phyloP scores from a whole-genome alignment of 35 echinoderm and acorn worm species.

The Ophioderma brevispina region DNA sequence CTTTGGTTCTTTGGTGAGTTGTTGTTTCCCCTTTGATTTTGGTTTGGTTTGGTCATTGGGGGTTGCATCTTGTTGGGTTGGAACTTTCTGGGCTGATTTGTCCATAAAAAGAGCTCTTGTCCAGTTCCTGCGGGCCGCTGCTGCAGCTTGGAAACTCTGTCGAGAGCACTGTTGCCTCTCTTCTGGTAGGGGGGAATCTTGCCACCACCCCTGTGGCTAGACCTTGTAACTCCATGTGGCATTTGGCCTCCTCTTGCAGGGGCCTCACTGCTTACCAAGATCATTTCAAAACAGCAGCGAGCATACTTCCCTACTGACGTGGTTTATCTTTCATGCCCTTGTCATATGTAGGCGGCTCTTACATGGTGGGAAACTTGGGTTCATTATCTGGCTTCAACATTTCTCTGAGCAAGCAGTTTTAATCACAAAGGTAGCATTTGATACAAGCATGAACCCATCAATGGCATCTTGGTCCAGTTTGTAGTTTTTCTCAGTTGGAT shows the following conservation, averaged over 20 bases:
- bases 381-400: conserved; percentile 48
- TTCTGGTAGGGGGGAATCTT: too few species aligned
- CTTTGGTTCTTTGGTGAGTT: too few species aligned
- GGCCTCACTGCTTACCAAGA: conserved; percentile 56
- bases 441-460: conserved; percentile 33
- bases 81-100: neutral
- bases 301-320: neutral
- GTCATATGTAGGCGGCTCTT: neutral
- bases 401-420: conserved; percentile 32
- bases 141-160: neutral
- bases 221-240: neutral
- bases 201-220: neutral
- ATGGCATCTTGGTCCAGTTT: conserved; percentile 9
- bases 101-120: neutral
- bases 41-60: too few species aligned
- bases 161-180: neutral
- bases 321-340: neutral
- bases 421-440: conserved; percentile 42
- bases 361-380: neutral
- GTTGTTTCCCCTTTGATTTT: too few species aligned
- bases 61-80: neutral
- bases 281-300: conserved; percentile 50
- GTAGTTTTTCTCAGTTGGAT: neutral
- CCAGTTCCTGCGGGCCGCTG: neutral
- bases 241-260: conserved; percentile 49